phyloP scores from a whole-genome alignment of 1,140 invertebrate species.

The Armadillidium nasatum region DNA sequence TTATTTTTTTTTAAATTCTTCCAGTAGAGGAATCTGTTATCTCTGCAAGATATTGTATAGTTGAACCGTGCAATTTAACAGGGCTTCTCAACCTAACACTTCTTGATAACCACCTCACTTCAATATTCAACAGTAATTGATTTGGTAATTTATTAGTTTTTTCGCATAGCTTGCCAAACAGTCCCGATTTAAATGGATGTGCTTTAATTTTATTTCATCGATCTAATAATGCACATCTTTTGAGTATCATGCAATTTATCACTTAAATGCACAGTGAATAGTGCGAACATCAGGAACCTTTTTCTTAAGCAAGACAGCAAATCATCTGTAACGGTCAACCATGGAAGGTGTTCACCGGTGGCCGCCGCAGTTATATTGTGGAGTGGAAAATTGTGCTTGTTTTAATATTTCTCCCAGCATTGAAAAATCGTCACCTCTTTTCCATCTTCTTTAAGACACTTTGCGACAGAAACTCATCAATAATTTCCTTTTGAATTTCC shows the following conservation, averaged over 20 bases:
- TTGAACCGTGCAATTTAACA: slow-evolving; percentile 27
- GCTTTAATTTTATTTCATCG: slow-evolving; percentile 27
- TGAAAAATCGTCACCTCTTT: slow-evolving; percentile 33
- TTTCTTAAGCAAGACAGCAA: slow-evolving; percentile 46
- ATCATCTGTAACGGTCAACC: slow-evolving; percentile 45
- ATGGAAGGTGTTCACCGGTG: slow-evolving; percentile 47
- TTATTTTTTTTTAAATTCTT: slow-evolving; percentile 30
- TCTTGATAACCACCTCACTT: slow-evolving; percentile 28
- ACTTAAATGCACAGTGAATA: slow-evolving; percentile 29
- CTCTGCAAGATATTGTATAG: slow-evolving; percentile 27
- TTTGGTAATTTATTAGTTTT: slow-evolving; percentile 19
- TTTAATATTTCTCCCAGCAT: slow-evolving; percentile 45
- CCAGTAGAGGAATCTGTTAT: slow-evolving; percentile 30
- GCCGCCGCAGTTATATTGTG: slow-evolving; percentile 45
- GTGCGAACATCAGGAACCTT: slow-evolving; percentile 37
- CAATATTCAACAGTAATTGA: slow-evolving; percentile 23
- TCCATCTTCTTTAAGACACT: slow-evolving; percentile 24
- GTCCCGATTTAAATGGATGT: slow-evolving; percentile 19
- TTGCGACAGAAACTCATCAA: slow-evolving; percentile 35
- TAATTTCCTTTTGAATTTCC: slow-evolving; percentile 28
- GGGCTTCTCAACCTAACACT: slow-evolving; percentile 23
- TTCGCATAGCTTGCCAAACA: slow-evolving; percentile 19
- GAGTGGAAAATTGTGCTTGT: slow-evolving; percentile 45
- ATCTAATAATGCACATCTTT: slow-evolving; percentile 23
- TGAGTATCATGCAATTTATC: slow-evolving; percentile 28